Evolutionary conservation across 2,797 vertebrate genomes (phyloP).

Genomic region (Tolypeutes matacus): DNA sequence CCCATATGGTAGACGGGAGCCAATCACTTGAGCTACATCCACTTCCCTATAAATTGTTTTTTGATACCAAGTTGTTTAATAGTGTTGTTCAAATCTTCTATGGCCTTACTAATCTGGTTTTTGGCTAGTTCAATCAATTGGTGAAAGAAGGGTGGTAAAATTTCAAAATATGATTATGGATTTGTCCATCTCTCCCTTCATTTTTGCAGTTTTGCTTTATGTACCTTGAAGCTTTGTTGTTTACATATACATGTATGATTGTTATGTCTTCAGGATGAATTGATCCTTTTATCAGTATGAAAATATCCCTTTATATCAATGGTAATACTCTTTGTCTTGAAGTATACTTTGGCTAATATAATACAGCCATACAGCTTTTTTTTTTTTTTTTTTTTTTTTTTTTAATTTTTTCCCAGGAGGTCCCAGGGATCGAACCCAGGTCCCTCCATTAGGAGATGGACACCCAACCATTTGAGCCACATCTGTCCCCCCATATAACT

Average conservation of each 20-base stretch:
- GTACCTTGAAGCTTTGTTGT: background rate
- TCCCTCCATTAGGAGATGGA: no score
- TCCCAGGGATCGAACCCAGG: no score
- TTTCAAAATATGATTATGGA: background rate
- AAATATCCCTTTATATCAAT: background rate
- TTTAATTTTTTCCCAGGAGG: no score
- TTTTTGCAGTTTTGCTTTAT: background rate
- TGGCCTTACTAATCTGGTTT: background rate
- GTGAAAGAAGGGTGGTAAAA: background rate
- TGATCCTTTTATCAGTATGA: background rate
- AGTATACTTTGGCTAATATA: background rate
- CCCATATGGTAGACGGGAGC: no score
- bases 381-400: no score
- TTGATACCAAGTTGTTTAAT: background rate
- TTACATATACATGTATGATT: background rate
- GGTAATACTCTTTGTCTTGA: background rate
- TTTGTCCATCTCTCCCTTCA: background rate
- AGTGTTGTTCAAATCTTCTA: background rate
- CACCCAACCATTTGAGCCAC: no score
- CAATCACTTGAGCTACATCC: no score
- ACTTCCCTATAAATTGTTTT: background rate
- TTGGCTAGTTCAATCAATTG: background rate
- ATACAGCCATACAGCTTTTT: background rate
- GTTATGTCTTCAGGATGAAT: background rate
- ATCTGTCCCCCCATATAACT: no score